Evolutionary conservation across 2,797 vertebrate species (phyloP), one percentile per base, ranked within the genome.

Genomic region (Hylomyscus alleni): DNA sequence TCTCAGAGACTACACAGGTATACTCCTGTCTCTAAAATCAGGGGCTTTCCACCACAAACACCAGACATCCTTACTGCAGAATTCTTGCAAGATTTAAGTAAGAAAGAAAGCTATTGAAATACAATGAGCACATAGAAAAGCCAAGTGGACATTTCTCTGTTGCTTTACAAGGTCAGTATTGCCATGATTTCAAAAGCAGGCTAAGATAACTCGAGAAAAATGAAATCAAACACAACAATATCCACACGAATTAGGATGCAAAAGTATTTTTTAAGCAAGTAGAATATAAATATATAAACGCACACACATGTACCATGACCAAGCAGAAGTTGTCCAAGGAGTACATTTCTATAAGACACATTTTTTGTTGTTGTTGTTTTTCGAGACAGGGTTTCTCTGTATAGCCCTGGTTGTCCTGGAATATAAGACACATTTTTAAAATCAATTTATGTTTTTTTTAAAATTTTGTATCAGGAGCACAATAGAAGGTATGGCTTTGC

Each of bases 71-170:
- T 90, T 31, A 72, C 7, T 89, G 89, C 44, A 83, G 44, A 78
- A 78, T 72, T 82, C 67, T 91, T 88, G 19, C n/a, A 91, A 90
- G 54, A 52, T 91, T 95, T 92, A 86, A 85, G 29, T 4, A 80
- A 81, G 65, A 90, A 83, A 54, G 56, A 90, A 60, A 47, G 86
- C 52, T 62, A 65, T 78, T 85, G 78, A 50, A 78, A 80, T n/a
- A n/a, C n/a, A n/a, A n/a, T n/a, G n/a, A n/a, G n/a, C n/a, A n/a
- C n/a, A n/a, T 22, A 58, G 73, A 75, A 85, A 50, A 80, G 78
- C n/a, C 85, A 50, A 80, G 20, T 34, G 37, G 78, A 69, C 6
- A 76, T 14, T 60, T 78, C 37, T 14, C 83, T 47, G 20, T 78
- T 20, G 56, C 44, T 86, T 80, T 65, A 6, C 56, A 73, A 47